A percentile compares a stretch with the other conserved stretches of the same genome.
Evolutionary conservation across 2,797 vertebrate species (phyloP).

Genomic region (Centroberyx gerrardi): DNA sequence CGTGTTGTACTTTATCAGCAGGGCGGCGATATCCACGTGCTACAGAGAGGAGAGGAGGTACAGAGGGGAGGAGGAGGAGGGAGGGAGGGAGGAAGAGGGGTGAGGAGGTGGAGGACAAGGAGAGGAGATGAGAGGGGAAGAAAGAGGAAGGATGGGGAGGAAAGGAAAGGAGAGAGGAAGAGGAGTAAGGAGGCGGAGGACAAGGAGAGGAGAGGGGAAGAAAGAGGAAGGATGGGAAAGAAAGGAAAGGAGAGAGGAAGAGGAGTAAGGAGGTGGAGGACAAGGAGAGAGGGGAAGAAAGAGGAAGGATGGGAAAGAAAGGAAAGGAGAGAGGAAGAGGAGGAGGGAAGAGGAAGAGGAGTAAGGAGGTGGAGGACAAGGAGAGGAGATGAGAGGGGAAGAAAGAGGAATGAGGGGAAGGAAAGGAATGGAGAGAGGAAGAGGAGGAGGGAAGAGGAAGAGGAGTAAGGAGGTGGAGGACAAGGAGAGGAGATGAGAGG

Average conservation of each 20-base stretch:
- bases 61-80: not conserved
- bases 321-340: slow-evolving; percentile 1
- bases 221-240: not conserved
- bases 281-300: not conserved
- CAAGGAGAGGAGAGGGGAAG: not conserved
- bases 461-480: not conserved
- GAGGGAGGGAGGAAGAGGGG: not conserved
- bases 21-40: slow-evolving; percentile 89
- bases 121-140: too few relatives aligned
- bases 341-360: not conserved
- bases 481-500: slow-evolving; percentile 6
- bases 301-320: not conserved
- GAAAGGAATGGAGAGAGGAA: not conserved
- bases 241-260: slow-evolving; percentile 1
- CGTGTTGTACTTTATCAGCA: slow-evolving; percentile 89
- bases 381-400: not conserved
- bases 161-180: too few relatives aligned
- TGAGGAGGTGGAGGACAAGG: not conserved
- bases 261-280: not conserved
- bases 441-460: not conserved
- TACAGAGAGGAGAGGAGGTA: slow-evolving; percentile 38
- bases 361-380: not conserved
- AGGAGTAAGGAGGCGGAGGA: not conserved
- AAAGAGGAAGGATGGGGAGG: too few relatives aligned
- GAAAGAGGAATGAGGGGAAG: not conserved